Percentiles rank a stretch among this genome's conserved stretches.
Conservation (phyloP, 2,797 vertebrate species). For the Glossophaga mutica region DNA sequence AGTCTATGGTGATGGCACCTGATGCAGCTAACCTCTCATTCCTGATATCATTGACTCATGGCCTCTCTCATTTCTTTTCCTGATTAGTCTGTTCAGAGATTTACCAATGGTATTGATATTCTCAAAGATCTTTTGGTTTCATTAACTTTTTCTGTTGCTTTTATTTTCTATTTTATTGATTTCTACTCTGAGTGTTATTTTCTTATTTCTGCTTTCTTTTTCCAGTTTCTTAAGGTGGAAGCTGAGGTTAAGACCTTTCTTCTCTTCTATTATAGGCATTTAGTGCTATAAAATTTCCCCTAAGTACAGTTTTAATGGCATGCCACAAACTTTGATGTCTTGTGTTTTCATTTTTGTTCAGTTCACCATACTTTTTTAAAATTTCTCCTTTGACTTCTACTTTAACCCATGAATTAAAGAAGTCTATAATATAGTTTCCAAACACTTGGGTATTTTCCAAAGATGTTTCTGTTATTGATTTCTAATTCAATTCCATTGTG, state of each 20-base stretch:
- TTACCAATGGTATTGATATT: not conserved
- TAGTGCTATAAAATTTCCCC: not conserved
- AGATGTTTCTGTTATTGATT: not conserved
- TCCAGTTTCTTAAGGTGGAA: not conserved
- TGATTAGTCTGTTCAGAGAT: not conserved
- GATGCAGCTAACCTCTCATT: not conserved
- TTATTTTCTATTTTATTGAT: not conserved
- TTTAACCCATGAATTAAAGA: not conserved
- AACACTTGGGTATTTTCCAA: not conserved
- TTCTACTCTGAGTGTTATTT: not conserved
- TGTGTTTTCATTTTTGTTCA: conserved; percentile 24
- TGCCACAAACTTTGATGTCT: not conserved
- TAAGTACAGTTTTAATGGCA: not conserved
- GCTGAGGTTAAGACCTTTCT: not conserved
- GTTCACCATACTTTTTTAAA: not conserved
- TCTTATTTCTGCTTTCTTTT: not conserved
- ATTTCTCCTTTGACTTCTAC: not conserved
- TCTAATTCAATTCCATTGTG: not conserved
- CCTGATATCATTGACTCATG: not conserved
- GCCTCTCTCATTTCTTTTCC: not conserved
- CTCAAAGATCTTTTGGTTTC: not conserved
- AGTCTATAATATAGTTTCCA: conserved; percentile 4
- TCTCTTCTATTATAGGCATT: not conserved
- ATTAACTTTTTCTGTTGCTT: not conserved
- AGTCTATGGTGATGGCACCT: not conserved